Base-by-base conservation (phyloP, 2,888 invertebrate genomes). In the Eristalis intricaria region DNA sequence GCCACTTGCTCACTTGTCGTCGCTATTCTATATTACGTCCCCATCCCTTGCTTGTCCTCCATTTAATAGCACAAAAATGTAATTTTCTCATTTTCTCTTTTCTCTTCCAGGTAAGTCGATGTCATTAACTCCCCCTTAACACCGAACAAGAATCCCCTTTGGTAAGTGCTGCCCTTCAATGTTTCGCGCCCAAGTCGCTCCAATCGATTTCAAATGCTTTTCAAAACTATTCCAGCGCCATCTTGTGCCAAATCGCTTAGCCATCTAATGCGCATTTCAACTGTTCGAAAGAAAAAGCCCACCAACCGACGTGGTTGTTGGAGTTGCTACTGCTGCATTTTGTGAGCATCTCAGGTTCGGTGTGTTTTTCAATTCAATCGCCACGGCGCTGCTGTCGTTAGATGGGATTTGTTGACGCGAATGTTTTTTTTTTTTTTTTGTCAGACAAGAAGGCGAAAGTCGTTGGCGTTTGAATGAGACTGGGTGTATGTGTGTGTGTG, bases 211-310 rank as follows among this genome's bases (percentile, higher is more conserved):
- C 60, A 29, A 60, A 60, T 13, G 23, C 2, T 26, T 26, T 26
- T 60, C 60, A 19, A 61, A 71, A 38, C 26, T n/a, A 13, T 15
- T 11, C 11, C 19, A 35, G 60, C 85, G 82, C 85, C 85, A 86
- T 80, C 80, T 81, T 8, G 15, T 63, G 74, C 60, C 29, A 32
- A 22, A 7, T 81, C 63, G 74, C 69, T 3, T 32, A 3, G 13
- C 26, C 23, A 13, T 60, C 69, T 65, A 77, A 60, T 77, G 35
- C 64, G 2, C 22, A 15, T 13, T 35, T 43, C 19, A 77, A 86
- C 78, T 75, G 74, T 83, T 86, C 74, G 78, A 78, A 75, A 29
- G n/a, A 35, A 58, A 76, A 75, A 81, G 81, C 81, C 61, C 86
- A 68, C 76, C 19, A 29, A 64, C 68, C 69, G 40, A 35, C 8